These are phyloP conservation scores for Rhabdomys pumilio DNA, from an alignment of 2,797 vertebrate species.

Conservation along the genomic window DNA sequence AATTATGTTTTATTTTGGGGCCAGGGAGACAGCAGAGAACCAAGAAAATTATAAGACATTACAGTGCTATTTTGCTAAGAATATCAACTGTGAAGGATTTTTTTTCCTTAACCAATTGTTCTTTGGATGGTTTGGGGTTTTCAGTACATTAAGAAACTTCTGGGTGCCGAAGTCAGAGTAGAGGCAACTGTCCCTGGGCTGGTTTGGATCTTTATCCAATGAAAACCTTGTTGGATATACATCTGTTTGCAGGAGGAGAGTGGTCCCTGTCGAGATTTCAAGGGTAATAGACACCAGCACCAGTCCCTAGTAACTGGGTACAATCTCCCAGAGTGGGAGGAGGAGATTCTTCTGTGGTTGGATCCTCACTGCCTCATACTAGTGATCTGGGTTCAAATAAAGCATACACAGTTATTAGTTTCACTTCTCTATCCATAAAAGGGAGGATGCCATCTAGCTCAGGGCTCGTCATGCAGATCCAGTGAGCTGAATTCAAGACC, in stretches of 20 bases:
- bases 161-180: slow-evolving; percentile 61
- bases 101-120: slow-evolving; percentile 77
- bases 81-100: slow-evolving; percentile 76
- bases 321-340: neutral
- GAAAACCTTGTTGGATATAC: neutral
- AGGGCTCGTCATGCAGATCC: neutral
- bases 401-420: neutral
- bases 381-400: neutral
- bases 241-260: neutral
- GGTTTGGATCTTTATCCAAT: slow-evolving; percentile 15
- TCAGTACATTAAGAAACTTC: slow-evolving; percentile 59
- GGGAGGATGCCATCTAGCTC: too few relatives aligned
- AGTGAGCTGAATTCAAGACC: neutral
- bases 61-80: slow-evolving; percentile 83
- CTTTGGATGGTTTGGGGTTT: slow-evolving; percentile 78
- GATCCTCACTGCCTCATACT: neutral
- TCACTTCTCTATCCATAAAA: neutral
- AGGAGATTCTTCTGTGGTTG: neutral
- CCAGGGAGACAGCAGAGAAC: slow-evolving; percentile 65
- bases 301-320: neutral
- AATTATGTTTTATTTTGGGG: slow-evolving; percentile 89
- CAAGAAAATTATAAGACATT: slow-evolving; percentile 88
- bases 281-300: neutral
- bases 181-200: neutral
- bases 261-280: neutral